Evolutionary conservation across 2,888 invertebrate species (phyloP).

Genomic region (Scaptomyza reducta): DNA sequence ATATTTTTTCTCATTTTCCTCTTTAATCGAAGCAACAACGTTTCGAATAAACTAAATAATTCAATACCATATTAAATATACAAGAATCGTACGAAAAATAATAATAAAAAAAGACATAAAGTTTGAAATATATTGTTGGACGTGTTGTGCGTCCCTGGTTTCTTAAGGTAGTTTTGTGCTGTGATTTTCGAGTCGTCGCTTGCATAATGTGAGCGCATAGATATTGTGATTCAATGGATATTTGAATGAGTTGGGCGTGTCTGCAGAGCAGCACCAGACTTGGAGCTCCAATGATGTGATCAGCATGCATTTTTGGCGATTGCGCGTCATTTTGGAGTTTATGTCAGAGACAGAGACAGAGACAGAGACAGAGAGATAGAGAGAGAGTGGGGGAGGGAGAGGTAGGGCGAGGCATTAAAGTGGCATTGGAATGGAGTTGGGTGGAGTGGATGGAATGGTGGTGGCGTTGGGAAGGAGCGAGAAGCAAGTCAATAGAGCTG

Average conservation of each 20-base stretch:
- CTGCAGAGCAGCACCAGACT: slow-evolving; percentile 21
- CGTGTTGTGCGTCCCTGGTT: slow-evolving; percentile 21
- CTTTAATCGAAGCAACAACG: no score
- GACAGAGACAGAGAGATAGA: not conserved
- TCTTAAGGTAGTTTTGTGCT: slow-evolving; percentile 13
- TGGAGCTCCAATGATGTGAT: slow-evolving; percentile 55
- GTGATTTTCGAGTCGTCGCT: slow-evolving; percentile 54
- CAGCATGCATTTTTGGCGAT: slow-evolving; percentile 78
- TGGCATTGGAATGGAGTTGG: not conserved
- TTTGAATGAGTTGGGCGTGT: slow-evolving; percentile 57
- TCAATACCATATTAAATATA: no score
- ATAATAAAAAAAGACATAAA: not conserved
- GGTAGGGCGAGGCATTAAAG: not conserved
- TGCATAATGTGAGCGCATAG: slow-evolving; percentile 60
- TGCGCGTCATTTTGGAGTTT: slow-evolving; percentile 75
- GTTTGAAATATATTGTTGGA: slow-evolving; percentile 3
- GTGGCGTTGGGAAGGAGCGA: not conserved
- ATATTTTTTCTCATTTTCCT: no score
- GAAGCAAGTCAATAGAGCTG: slow-evolving; percentile 62
- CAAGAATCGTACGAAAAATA: not conserved
- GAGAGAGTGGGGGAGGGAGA: not conserved
- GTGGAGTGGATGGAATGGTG: not conserved
- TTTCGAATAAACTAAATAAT: no score
- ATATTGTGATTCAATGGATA: slow-evolving; percentile 55
- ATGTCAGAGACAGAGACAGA: slow-evolving; percentile 42